Evolutionary conservation across 2,888 invertebrate species (phyloP), one percentile per base, ranked within the genome.

Genomic region (Drosophila multiciliata): DNA sequence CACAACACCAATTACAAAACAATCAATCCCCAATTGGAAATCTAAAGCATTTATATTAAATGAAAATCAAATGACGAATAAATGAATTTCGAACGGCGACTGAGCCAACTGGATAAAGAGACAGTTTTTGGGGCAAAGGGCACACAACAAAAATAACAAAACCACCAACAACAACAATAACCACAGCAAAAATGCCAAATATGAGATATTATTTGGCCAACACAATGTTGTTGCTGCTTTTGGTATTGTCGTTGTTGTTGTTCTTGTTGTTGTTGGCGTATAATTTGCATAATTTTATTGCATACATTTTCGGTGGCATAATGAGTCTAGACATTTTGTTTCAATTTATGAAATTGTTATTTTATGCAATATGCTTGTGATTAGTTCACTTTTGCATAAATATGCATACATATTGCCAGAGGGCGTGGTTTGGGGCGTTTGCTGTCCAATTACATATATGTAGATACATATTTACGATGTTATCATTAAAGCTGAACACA

Each of bases 361-460:
- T 84, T 89, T 84, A 87, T 89, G 82, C 87, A 81, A 87, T 87
- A 87, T 90, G 89, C 68, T 87, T 87, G 80, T 88, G 82, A 87
- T 87, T 83, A 87, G 75, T 77, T 77, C 54, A 63, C 65, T 74
- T 89, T 80, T 80, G 88, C 80, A 84, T 85, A 84, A 84, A 84
- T 87, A 73, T 77, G 74, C 72, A 68, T 64, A 66, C 49, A 67
- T 42, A 78, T 65, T 26, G 63, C 50, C 20, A 40, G 20, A 40
- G 33, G 29, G 53, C 40, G n/a, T 17, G 9, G 17, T 17, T 20
- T 33, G 20, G 50, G 29, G 1, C 53, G 32, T 33, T 12, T 23
- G 7, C 35, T 54, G 26, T 15, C 6, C n/a, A 29, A n/a, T 32
- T 20, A 49, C 23, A 49, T 17, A 20, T 48, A 4, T 11, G 23